Base-by-base conservation (phyloP, 2,113 vertebrate species). In the Syngnathus scovelli region DNA sequence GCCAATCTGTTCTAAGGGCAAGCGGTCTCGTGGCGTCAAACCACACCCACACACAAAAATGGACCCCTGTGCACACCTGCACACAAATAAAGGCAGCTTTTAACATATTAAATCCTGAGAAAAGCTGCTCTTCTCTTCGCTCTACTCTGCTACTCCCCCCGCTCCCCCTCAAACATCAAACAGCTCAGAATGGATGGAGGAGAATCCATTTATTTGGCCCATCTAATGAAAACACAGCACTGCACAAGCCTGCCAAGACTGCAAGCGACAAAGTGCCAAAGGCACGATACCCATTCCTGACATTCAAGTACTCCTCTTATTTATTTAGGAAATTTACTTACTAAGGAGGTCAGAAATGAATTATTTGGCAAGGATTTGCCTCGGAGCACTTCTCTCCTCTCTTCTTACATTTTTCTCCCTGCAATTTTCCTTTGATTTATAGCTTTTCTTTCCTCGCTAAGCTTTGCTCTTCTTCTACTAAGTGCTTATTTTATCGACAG, bases 291-390 rank as follows among this genome's bases (percentile, higher is more conserved):
- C 76, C 85, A 71, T 86, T 87, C 85, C 85, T 88, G 85, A 89
- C 90, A 90, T 89, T 90, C 89, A 89, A 90, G 87, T 77, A 70
- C 85, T 80, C 80, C 85, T 90, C 89, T 90, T 91, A 91, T 92
- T 92, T 91, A 91, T 90, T 91, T 91, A 91, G 90, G 77, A 90
- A 91, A 91, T 91, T 89, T 90, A 89, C 87, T 91, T 90, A 91
- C 88, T 90, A 90, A 90, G 88, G 87, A 91, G 90, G 89, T 90
- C 89, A 90, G 87, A 92, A 90, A 90, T 90, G 86, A 91, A 91
- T 91, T 89, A 90, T 90, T 91, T 92, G 90, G 82, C 81, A 61
- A 89, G 87, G 88, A 90, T 90, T 90, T 89, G 85, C 87, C 89
- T 86, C 58, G 55, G 78, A 91, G 89, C 85, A 80, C 81, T 85